Conservation (phyloP, 2,888 invertebrate genomes). For the Clivina fossor region DNA sequence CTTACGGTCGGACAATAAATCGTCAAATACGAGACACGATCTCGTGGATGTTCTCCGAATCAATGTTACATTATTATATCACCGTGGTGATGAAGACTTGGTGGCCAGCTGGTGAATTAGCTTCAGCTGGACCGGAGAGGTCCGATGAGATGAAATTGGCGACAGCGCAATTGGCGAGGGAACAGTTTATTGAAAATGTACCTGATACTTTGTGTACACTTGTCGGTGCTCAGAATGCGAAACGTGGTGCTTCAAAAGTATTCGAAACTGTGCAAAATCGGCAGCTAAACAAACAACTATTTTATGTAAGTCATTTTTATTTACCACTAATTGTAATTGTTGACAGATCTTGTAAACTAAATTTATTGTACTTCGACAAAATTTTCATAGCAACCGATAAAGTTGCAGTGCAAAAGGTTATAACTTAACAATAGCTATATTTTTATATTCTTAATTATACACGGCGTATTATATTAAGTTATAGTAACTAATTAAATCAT, state of each 20-base stretch:
- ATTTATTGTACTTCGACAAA: background rate
- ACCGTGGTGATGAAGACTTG: conserved; percentile 80
- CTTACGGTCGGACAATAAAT: conserved; percentile 90
- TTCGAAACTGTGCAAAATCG: conserved; percentile 85
- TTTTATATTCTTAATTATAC: too few species aligned
- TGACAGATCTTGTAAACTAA: background rate
- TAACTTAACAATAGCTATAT: conserved; percentile 82
- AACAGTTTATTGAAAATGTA: conserved; percentile 71
- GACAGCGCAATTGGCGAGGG: conserved; percentile 68
- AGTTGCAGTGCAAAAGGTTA: background rate
- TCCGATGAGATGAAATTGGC: conserved; percentile 67
- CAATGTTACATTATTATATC: conserved; percentile 87
- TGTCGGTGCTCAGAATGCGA: conserved; percentile 82
- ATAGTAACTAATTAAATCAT: too few species aligned
- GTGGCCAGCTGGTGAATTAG: conserved; percentile 85
- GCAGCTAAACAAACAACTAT: conserved; percentile 84
- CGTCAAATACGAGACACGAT: conserved; percentile 87
- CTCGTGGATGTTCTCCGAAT: conserved; percentile 84
- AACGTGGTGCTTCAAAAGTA: conserved; percentile 80
- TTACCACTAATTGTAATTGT: background rate
- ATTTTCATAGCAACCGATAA: background rate
- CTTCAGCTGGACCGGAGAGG: conserved; percentile 57
- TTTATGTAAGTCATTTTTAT: conserved; percentile 72
- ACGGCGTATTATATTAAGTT: too few species aligned
- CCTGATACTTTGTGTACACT: conserved; percentile 79